Evolutionary conservation across 2,797 vertebrate species (phyloP).

Genomic region (Leucoraja ocellata): DNA sequence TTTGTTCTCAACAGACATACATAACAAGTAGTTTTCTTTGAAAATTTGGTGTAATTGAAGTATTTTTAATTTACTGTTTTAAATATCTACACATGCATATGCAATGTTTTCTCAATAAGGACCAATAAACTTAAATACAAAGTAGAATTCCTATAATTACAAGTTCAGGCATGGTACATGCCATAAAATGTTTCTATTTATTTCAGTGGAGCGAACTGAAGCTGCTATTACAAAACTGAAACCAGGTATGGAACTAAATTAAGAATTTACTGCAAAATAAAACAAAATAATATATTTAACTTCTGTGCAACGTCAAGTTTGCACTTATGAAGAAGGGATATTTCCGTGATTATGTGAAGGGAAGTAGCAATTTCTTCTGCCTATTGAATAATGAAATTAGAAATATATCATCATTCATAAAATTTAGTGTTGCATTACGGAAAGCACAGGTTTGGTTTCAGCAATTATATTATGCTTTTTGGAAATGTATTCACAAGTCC

Average conservation of each 20-base stretch:
- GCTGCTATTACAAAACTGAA: conserved; percentile 31
- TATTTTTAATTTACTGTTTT: conserved; percentile 5
- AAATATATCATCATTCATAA: too few relatives aligned
- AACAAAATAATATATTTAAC: background rate
- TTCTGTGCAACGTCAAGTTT: background rate
- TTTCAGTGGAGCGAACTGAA: conserved; percentile 35
- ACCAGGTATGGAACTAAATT: conserved; percentile 12
- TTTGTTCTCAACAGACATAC: background rate
- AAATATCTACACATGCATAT: background rate
- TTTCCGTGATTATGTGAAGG: background rate
- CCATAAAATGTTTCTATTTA: conserved; percentile 32
- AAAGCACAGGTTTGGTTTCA: background rate
- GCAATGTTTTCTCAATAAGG: background rate
- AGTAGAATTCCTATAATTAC: background rate
- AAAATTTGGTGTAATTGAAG: background rate
- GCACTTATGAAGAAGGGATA: background rate
- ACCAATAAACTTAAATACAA: background rate
- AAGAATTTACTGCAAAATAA: background rate
- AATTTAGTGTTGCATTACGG: background rate
- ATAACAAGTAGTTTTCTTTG: background rate
- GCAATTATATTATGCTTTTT: background rate
- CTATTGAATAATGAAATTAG: background rate
- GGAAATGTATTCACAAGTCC: background rate
- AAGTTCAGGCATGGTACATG: conserved; percentile 8
- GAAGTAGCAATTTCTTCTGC: background rate